A percentile compares a stretch with the other conserved stretches of the same genome.
These are phyloP conservation scores for Patella ulyssiponensis DNA, from an alignment of 2,888 invertebrate genomes.

Conservation along the genomic window DNA sequence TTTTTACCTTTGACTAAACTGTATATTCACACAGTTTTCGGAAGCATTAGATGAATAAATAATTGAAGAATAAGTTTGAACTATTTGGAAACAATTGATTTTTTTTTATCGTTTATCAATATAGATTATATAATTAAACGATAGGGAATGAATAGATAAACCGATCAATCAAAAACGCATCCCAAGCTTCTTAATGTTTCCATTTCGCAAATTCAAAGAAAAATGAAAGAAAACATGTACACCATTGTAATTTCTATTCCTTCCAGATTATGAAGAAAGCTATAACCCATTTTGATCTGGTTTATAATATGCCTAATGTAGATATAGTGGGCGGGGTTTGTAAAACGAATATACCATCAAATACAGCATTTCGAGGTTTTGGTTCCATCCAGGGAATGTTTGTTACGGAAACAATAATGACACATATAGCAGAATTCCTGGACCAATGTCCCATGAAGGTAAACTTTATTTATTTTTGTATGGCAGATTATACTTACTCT, in stretches of 20 bases:
- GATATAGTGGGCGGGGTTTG: conserved; percentile 80
- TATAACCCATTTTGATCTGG: conserved; percentile 73
- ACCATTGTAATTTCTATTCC: background rate
- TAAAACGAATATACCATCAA: conserved; percentile 90
- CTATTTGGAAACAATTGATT: too few species aligned
- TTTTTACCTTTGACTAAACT: too few species aligned
- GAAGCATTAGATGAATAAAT: too few species aligned
- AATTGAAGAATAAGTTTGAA: too few species aligned
- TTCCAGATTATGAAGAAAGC: conserved; percentile 85
- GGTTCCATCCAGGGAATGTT: conserved; percentile 55
- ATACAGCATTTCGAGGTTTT: conserved; percentile 87
- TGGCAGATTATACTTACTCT: too few species aligned
- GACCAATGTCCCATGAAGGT: conserved; percentile 78
- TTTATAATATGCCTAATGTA: conserved; percentile 83
- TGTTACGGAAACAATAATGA: conserved; percentile 44
- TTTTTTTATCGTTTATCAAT: too few species aligned
- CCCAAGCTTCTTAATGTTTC: too few species aligned
- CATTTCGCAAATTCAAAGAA: background rate
- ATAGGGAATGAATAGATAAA: too few species aligned
- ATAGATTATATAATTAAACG: too few species aligned
- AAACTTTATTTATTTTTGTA: too few species aligned
- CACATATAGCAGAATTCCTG: conserved; percentile 77
- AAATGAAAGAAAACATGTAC: background rate
- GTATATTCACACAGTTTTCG: too few species aligned
- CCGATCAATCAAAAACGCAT: too few species aligned